phyloP scores from a whole-genome alignment of 2,113 vertebrate genomes.

The Triplophysa dalaica region DNA sequence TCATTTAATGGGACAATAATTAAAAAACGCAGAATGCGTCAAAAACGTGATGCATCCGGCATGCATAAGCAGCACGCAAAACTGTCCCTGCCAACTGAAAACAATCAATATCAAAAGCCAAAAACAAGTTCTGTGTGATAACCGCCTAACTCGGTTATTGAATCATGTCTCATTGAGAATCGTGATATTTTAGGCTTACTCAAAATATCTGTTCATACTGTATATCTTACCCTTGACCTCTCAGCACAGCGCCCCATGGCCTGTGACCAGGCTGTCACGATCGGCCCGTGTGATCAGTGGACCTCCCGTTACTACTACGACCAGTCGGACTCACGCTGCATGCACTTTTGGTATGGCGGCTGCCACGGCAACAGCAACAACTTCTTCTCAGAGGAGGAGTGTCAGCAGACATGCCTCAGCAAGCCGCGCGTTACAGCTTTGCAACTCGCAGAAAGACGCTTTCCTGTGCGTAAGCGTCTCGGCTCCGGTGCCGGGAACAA shows the following conservation, averaged over 20 bases:
- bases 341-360: conserved; percentile 93
- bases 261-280: conserved; percentile 85
- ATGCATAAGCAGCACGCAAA: too few species aligned
- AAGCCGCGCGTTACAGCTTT: conserved; percentile 57
- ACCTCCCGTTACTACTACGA: conserved; percentile 84
- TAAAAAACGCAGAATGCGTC: too few species aligned
- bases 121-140: too few species aligned
- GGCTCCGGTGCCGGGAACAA: conserved; percentile 54
- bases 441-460: conserved; percentile 32
- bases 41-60: too few species aligned
- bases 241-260: conserved; percentile 74
- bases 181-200: too few species aligned
- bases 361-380: conserved; percentile 93
- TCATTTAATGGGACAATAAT: too few species aligned
- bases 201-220: too few species aligned
- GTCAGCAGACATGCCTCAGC: conserved; percentile 75
- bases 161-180: too few species aligned
- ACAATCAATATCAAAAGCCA: too few species aligned
- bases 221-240: background rate
- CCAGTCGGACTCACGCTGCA: conserved; percentile 77
- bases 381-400: conserved; percentile 82
- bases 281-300: conserved; percentile 85
- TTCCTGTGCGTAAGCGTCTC: conserved; percentile 37
- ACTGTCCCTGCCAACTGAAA: too few species aligned
- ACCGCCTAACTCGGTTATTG: too few species aligned